Conservation (phyloP, 1,140 invertebrate genomes). For the Caenorhabditis brenneri region DNA sequence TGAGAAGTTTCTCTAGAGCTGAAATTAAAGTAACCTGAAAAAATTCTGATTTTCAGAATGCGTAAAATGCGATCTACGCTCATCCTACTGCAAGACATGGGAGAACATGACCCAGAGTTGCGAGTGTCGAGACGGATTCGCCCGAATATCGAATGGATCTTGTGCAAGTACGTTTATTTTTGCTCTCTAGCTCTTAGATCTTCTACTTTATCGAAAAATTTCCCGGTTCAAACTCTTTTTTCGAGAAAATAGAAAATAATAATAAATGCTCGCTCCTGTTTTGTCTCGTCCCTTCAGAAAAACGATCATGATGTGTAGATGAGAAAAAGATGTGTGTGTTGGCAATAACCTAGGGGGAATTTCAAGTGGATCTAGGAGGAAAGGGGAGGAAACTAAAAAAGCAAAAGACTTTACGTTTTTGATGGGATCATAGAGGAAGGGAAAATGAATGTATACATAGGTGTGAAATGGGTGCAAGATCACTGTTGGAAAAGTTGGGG, state of each 20-base stretch:
- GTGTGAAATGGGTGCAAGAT: too few species aligned
- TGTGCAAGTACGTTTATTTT: constrained; percentile 45
- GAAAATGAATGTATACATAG: too few species aligned
- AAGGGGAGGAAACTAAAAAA: too few species aligned
- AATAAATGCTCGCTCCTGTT: neutral
- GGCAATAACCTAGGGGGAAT: neutral
- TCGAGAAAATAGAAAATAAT: neutral
- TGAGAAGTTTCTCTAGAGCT: too few species aligned
- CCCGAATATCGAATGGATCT: constrained; percentile 35
- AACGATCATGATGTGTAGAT: too few species aligned
- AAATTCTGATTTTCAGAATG: constrained; percentile 57
- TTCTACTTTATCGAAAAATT: neutral
- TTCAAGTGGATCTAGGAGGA: neutral
- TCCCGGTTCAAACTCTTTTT: too few species aligned
- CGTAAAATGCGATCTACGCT: constrained; percentile 68
- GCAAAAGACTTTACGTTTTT: too few species aligned
- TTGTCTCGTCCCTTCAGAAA: neutral
- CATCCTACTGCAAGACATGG: constrained; percentile 70
- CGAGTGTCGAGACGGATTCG: constrained; percentile 66
- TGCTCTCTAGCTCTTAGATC: neutral
- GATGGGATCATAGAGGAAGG: too few species aligned
- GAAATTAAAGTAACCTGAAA: too few species aligned
- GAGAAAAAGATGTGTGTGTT: too few species aligned
- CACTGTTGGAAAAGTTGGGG: too few species aligned
- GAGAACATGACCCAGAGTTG: constrained; percentile 58